Percentiles rank a stretch among this genome's conserved stretches.
phyloP scores from a whole-genome alignment of 92 coral and sea anemone genomes.

The Epizoanthus stellaris region DNA sequence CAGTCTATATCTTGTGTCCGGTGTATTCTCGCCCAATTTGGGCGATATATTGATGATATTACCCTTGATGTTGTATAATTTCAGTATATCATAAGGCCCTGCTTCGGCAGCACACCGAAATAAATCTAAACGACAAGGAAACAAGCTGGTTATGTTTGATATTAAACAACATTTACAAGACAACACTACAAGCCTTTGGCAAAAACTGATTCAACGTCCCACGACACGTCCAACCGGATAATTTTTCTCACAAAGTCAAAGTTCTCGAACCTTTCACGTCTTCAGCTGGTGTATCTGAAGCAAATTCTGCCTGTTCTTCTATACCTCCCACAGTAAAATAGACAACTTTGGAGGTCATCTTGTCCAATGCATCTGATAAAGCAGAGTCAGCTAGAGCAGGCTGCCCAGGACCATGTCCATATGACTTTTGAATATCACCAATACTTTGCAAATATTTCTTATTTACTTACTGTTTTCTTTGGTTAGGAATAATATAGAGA shows the following conservation, averaged over 20 bases:
- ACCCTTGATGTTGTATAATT: constrained; percentile 85
- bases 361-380: no score
- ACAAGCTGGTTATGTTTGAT: neutral
- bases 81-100: constrained; percentile 82
- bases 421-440: no score
- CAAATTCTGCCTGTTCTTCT: constrained; percentile 84
- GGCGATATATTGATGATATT: constrained; percentile 84
- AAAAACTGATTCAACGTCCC: no score
- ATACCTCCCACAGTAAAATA: constrained; percentile 85
- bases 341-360: constrained; percentile 85
- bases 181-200: constrained; percentile 4
- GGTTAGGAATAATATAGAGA: no score
- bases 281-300: constrained; percentile 75
- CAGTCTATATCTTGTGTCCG: constrained; percentile 75
- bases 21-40: constrained; percentile 74
- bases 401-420: no score
- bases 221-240: no score
- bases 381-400: no score
- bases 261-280: constrained; percentile 76
- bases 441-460: no score
- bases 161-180: neutral
- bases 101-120: constrained; percentile 94
- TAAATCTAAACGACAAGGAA: constrained; percentile 56
- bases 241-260: neutral
- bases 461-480: no score